A percentile compares a stretch with the other conserved stretches of the same genome.
These are phyloP conservation scores for Cryptocephalus primarius DNA, from an alignment of 2,888 invertebrate genomes.

Conservation along the genomic window DNA sequence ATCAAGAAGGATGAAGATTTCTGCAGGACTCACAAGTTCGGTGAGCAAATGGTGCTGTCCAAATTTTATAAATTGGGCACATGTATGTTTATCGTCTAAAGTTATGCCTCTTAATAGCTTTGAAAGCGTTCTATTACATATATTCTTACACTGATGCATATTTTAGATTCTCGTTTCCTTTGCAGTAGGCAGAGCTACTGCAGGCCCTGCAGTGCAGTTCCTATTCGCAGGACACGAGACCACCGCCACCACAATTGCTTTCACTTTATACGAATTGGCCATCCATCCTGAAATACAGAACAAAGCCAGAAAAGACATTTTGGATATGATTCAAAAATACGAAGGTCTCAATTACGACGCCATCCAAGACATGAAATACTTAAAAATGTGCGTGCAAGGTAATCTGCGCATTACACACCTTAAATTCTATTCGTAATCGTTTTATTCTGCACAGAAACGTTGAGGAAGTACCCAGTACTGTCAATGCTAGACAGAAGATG, in stretches of 20 bases:
- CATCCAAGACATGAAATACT: slow-evolving; percentile 37
- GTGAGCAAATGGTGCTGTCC: not conserved
- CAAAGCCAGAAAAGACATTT: slow-evolving; percentile 40
- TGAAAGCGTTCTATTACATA: no score
- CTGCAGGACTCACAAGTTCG: slow-evolving; percentile 7
- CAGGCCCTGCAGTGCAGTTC: slow-evolving; percentile 23
- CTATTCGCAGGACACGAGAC: slow-evolving; percentile 47
- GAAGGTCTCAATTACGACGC: slow-evolving; percentile 40
- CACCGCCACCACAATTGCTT: slow-evolving; percentile 45
- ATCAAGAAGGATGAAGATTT: slow-evolving; percentile 29
- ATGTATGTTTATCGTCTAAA: no score
- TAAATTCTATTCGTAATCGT: no score
- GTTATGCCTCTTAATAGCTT: no score
- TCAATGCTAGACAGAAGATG: slow-evolving; percentile 14
- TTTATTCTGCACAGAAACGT: slow-evolving; percentile 5
- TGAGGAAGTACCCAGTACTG: slow-evolving; percentile 8
- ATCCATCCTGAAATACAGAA: slow-evolving; percentile 42
- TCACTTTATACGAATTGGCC: slow-evolving; percentile 44
- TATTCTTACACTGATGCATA: no score
- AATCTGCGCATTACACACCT: no score
- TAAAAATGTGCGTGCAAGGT: no score
- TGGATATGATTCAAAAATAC: slow-evolving; percentile 30
- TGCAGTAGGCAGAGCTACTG: no score
- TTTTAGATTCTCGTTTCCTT: no score
- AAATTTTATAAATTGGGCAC: no score